Evolutionary conservation across 2,797 vertebrate species (phyloP), one percentile per base, ranked within the genome.

Genomic region (Sebastes melanostomus): DNA sequence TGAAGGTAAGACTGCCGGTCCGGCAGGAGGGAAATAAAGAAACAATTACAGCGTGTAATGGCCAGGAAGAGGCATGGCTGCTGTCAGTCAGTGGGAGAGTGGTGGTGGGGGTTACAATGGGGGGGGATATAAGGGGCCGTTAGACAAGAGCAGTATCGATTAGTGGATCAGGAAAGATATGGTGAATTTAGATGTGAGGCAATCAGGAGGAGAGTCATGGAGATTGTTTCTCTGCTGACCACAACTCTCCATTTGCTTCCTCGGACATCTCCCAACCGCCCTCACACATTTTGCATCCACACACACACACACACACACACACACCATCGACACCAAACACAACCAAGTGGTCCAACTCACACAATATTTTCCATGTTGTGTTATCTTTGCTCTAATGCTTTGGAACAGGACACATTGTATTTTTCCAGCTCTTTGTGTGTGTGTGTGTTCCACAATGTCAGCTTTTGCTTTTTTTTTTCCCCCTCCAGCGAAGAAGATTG

Each of bases 41-140:
- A 93, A 86, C 91, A 94, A 93, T 95, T 93, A 93, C 90, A 83
- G 84, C 12, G 12, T 81, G 88, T 92, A 92, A 92, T 92, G 89
- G 89, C 78, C 68, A 54, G 63, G 75, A 91, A 89, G 93, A 92
- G 80, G 82, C 91, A 91, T 82, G 75, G 90, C 83, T 76, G 77
- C 80, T 91, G 91, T 92, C 93, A 88, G 84, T 92, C 84, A 81
- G 80, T 8, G 60, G 59, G 50, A 8, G 27, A 8, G 42, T 18
- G 83, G 20, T 11, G 67, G 54, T 5, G 29, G 24, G 61, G 25
- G 76, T 82, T 78, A 78, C 68, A 70, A 42, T 24, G 1, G 46
- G 71, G 54, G 50, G 75, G 73, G 46, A 32, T 74, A 61, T 58
- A 72, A 72, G 72, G 71, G 77, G 52, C 82, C 24, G 73, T 88